Evolutionary conservation across 2,888 invertebrate genomes (phyloP), one percentile per base, ranked within the genome.

Genomic region (Euzetes globulus): DNA sequence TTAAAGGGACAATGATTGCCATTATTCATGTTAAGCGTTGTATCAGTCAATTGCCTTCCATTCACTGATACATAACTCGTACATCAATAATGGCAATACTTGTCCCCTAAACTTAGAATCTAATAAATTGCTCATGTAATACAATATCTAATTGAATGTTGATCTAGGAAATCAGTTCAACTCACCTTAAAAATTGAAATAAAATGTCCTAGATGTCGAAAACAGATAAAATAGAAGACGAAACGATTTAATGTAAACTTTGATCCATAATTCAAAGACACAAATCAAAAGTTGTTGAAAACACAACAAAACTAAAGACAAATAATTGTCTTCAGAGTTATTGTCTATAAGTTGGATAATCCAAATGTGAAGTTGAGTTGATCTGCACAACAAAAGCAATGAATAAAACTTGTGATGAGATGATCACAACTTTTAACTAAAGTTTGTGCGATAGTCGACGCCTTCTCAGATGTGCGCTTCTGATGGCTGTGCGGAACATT

Each of bases 351-450:
- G 41, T 41, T 7, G 4, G 11, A 41, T 55, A 55, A 55, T 55
- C 55, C 55, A 55, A 55, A 55, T 55, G 55, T 50, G n/a, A 50
- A 50, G 22, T 55, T 55, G 13, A 55, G 22, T 55, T 55, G 19
- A 55, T 11, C 9, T 13, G 5, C 55, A 55, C 55, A 25, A 22
- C 22, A 55, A 55, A 55, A 19, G 19, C 27, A 25, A 60, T 60
- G 27, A 41, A 29, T 19, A 1, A 68, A 68, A 68, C 45, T 17
- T n/a, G 9, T 41, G 7, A 68, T 41, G n/a, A 68, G 4, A 68
- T n/a, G 41, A 22, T n/a, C 68, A 63, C 63, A 63, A 63, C 63
- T 63, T 63, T 63, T 63, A 63, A 63, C 63, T 27, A 63, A 27
- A 29, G 55, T 13, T 55, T 55, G 19, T 25, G 25, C 17, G 4